Conservation (phyloP, 1,140 invertebrate species). For the Helicorthomorpha holstii region DNA sequence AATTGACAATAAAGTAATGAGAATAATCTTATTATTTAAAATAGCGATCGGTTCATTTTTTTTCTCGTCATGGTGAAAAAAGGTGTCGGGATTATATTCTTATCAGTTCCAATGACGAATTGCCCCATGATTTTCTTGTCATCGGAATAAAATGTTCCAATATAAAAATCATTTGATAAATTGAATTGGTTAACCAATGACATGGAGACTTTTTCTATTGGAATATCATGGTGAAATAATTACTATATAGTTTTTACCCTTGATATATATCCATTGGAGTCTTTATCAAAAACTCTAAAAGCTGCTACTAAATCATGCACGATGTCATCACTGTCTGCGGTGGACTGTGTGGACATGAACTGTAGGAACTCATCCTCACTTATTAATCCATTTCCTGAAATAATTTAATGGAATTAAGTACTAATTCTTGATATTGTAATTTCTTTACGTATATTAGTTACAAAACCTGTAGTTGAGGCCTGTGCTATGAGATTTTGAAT, state of each 20-base stretch:
- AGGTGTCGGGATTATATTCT: too few species aligned
- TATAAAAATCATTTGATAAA: too few species aligned
- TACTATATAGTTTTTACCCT: slow-evolving; percentile 11
- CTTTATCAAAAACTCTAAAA: slow-evolving; percentile 57
- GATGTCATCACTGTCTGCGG: slow-evolving; percentile 13
- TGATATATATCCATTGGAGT: slow-evolving; percentile 56
- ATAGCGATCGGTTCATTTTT: too few species aligned
- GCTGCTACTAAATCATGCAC: slow-evolving; percentile 47
- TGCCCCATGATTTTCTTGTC: too few species aligned
- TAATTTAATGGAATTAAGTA: background rate
- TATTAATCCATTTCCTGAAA: slow-evolving; percentile 14
- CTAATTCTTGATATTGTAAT: background rate
- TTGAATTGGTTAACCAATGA: too few species aligned
- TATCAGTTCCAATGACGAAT: too few species aligned
- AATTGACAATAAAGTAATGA: too few species aligned
- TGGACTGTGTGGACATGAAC: slow-evolving; percentile 14
- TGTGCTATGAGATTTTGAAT: slow-evolving; percentile 47
- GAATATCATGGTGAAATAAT: too few species aligned
- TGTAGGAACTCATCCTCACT: slow-evolving; percentile 17
- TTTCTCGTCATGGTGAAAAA: too few species aligned
- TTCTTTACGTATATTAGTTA: background rate
- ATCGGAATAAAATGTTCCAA: too few species aligned
- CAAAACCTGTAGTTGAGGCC: slow-evolving; percentile 43
- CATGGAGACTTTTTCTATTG: too few species aligned
- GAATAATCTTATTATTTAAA: too few species aligned